Percentiles rank a stretch among this genome's conserved stretches.
phyloP scores from a whole-genome alignment of 2,888 invertebrate genomes.

The Acanthosoma haemorrhoidale region DNA sequence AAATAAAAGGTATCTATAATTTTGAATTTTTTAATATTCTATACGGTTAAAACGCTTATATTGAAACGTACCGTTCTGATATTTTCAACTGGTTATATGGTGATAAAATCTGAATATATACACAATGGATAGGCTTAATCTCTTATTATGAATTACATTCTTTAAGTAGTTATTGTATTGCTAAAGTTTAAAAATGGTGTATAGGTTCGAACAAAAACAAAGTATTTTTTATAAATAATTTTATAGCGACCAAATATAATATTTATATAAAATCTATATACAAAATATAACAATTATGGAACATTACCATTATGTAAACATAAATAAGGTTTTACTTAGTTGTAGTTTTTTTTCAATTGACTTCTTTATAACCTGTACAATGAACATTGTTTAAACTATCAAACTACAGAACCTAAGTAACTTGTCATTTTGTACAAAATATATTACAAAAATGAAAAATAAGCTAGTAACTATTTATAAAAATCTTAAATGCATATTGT shows the following conservation, averaged over 20 bases:
- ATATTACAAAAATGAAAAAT: conserved; percentile 20
- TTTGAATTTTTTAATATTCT: too few relatives aligned
- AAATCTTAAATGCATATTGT: not conserved
- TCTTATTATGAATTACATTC: too few relatives aligned
- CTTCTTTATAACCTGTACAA: conserved; percentile 29
- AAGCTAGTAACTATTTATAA: conserved; percentile 21
- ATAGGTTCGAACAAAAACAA: not conserved
- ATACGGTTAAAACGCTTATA: too few relatives aligned
- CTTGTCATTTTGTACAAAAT: conserved; percentile 20
- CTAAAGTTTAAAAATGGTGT: not conserved
- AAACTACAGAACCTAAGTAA: conserved; percentile 28
- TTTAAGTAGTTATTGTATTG: too few relatives aligned
- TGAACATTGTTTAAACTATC: conserved; percentile 23
- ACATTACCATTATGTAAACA: conserved; percentile 37
- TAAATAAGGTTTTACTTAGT: conserved; percentile 34
- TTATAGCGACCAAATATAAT: conserved; percentile 38
- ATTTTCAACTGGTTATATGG: too few relatives aligned
- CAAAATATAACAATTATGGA: conserved; percentile 39
- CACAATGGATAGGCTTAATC: too few relatives aligned
- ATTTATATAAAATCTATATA: conserved; percentile 39
- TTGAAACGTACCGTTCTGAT: too few relatives aligned
- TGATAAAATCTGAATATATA: too few relatives aligned
- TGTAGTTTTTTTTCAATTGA: conserved; percentile 35
- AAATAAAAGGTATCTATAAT: too few relatives aligned
- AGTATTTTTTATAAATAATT: conserved; percentile 35